Percentiles rank a stretch among this genome's conserved stretches.
Conservation (phyloP, 1,140 invertebrate species). For the Phymastichus coffea region DNA sequence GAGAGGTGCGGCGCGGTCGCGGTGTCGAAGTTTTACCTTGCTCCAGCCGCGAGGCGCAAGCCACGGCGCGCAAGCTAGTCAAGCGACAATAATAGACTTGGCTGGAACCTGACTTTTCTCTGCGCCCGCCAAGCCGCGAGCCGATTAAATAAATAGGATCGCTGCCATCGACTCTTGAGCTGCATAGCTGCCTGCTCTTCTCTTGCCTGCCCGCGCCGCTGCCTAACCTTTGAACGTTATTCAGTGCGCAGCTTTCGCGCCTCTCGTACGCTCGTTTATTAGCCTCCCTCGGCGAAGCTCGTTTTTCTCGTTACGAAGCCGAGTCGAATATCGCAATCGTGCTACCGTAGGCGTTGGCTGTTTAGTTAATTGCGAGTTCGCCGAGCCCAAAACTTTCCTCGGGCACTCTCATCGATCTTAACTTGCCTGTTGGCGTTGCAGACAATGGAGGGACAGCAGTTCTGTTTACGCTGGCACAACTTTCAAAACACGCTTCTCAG, state of each 20-base stretch:
- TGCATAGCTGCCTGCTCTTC: background rate
- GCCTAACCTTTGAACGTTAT: slow-evolving; percentile 25
- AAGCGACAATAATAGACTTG: slow-evolving; percentile 58
- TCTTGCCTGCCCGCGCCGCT: background rate
- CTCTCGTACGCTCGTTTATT: background rate
- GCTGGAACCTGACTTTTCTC: slow-evolving; percentile 54
- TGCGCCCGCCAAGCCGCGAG: background rate
- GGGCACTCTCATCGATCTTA: too few relatives aligned
- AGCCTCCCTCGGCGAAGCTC: background rate
- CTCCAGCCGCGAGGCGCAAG: slow-evolving; percentile 42
- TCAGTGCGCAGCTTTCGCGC: slow-evolving; percentile 20
- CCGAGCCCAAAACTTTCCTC: too few relatives aligned
- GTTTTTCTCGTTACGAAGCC: too few relatives aligned
- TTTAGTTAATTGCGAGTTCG: too few relatives aligned
- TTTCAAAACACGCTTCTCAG: slow-evolving; percentile 79
- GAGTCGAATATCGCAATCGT: too few relatives aligned
- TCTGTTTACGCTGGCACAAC: slow-evolving; percentile 77
- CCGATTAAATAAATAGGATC: slow-evolving; percentile 59
- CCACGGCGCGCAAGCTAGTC: too few relatives aligned
- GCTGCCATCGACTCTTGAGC: slow-evolving; percentile 32
- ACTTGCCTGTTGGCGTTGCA: too few relatives aligned
- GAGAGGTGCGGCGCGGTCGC: background rate
- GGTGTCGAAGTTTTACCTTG: slow-evolving; percentile 31
- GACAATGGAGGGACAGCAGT: slow-evolving; percentile 63
- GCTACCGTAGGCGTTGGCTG: too few relatives aligned